Evolutionary conservation across 2,888 invertebrate species (phyloP).

Genomic region (Drosophila paramelanica): DNA sequence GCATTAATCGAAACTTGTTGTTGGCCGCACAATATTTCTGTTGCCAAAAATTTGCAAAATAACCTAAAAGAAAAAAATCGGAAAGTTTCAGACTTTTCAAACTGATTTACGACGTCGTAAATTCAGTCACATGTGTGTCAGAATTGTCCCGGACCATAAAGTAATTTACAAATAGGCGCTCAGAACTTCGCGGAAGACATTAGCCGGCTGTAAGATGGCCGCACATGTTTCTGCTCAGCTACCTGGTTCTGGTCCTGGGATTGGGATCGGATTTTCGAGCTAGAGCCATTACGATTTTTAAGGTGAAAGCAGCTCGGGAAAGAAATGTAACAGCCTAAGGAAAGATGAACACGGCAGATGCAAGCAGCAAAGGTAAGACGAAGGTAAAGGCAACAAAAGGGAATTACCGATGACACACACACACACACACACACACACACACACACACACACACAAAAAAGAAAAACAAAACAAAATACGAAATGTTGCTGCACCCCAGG

Average conservation of each 20-base stretch:
- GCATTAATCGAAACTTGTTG: neutral
- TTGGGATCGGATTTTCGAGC: conserved; percentile 42
- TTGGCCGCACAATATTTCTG: neutral
- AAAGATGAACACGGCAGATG: conserved; percentile 34
- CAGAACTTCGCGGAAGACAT: conserved; percentile 47
- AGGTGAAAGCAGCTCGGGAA: conserved; percentile 58
- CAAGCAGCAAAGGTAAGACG: conserved; percentile 6
- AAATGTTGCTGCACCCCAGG: conserved; percentile 52
- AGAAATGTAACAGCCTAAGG: conserved; percentile 31
- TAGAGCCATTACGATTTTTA: conserved; percentile 37
- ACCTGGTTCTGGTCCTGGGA: conserved; percentile 41
- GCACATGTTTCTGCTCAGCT: conserved; percentile 19
- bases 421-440: conserved; percentile 17
- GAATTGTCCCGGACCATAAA: conserved; percentile 50
- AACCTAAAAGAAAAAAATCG: conserved; percentile 21
- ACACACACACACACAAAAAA: conserved; percentile 20
- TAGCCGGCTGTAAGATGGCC: conserved; percentile 1
- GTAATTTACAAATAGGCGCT: conserved; percentile 71
- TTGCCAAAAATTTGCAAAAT: conserved; percentile 5
- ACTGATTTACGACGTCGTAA: conserved; percentile 30
- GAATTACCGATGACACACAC: conserved; percentile 26
- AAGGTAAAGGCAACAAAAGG: conserved; percentile 7
- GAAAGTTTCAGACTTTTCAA: conserved; percentile 18
- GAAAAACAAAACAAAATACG: conserved; percentile 10
- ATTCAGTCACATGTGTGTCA: neutral